Conservation (phyloP, 2,888 invertebrate species). For the Endomychus coccineus region DNA sequence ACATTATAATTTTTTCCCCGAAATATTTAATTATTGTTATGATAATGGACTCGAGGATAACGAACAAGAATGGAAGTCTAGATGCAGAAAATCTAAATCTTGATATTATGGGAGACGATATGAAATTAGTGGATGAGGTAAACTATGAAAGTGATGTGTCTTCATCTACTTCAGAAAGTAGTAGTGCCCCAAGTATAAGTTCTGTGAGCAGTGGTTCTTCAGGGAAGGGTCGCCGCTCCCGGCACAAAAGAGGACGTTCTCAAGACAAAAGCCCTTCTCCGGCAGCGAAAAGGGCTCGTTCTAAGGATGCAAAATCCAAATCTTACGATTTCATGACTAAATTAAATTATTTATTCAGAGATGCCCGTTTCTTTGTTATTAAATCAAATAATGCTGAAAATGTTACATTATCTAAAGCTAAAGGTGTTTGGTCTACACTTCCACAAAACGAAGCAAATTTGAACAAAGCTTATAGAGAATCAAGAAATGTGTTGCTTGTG, state of each 20-base stretch:
- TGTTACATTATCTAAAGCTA: slow-evolving; percentile 86
- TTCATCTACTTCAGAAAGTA: slow-evolving; percentile 65
- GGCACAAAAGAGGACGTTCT: slow-evolving; percentile 50
- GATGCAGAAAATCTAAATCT: slow-evolving; percentile 42
- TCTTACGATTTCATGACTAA: slow-evolving; percentile 82
- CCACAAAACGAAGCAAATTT: slow-evolving; percentile 95
- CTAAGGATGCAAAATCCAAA: slow-evolving; percentile 48
- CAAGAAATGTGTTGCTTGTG: slow-evolving; percentile 87
- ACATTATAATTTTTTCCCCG: no score
- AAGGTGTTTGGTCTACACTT: slow-evolving; percentile 96
- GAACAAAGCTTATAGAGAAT: slow-evolving; percentile 89
- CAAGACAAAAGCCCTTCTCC: slow-evolving; percentile 39
- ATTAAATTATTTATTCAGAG: slow-evolving; percentile 88
- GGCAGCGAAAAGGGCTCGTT: slow-evolving; percentile 37
- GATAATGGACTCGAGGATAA: slow-evolving; percentile 38
- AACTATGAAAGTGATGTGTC: slow-evolving; percentile 87
- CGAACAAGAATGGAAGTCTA: slow-evolving; percentile 40
- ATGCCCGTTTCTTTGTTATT: slow-evolving; percentile 91
- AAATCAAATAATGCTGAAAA: slow-evolving; percentile 98
- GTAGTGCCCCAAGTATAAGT: slow-evolving; percentile 69
- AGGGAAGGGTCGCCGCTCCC: slow-evolving; percentile 49
- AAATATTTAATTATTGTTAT: no score
- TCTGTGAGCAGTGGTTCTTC: slow-evolving; percentile 66
- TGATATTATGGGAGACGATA: slow-evolving; percentile 67
- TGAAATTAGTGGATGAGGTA: slow-evolving; percentile 69